These are phyloP conservation scores for Listrodromus nycthemerus DNA, from an alignment of 2,888 invertebrate genomes.

Conservation along the genomic window DNA sequence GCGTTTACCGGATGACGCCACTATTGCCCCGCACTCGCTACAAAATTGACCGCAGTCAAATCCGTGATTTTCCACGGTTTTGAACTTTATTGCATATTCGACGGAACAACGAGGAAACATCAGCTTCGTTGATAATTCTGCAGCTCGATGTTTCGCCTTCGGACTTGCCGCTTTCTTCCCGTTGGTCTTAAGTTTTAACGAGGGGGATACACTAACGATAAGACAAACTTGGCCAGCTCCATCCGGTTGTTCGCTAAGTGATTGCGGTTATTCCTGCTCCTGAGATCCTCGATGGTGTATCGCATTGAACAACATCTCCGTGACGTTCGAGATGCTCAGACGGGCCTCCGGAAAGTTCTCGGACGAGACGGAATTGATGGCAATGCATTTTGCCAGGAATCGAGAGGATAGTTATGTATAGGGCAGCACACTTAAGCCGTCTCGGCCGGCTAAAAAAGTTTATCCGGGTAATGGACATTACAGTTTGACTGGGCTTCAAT, in stretches of 20 bases:
- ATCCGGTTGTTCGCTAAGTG: not conserved
- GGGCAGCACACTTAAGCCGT: no score
- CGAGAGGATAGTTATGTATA: no score
- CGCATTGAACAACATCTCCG: not conserved
- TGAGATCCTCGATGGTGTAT: not conserved
- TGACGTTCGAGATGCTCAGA: no score
- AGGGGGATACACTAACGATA: not conserved
- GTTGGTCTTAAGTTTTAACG: conserved; percentile 25
- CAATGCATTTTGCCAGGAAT: no score
- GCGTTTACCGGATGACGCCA: not conserved
- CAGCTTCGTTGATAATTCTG: not conserved
- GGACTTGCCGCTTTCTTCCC: not conserved
- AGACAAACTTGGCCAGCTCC: conserved; percentile 19
- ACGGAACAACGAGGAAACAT: not conserved
- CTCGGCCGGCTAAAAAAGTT: no score
- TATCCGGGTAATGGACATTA: no score
- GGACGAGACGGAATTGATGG: no score
- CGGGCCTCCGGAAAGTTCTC: no score
- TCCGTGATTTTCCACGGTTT: not conserved
- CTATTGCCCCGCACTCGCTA: not conserved
- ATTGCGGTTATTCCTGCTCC: not conserved
- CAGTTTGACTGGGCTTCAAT: no score
- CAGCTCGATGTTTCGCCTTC: not conserved
- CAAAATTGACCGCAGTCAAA: conserved; percentile 15
- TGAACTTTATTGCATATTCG: not conserved